A percentile compares a stretch with the other conserved stretches of the same genome.
Evolutionary conservation across 2,113 vertebrate species (phyloP).

Genomic region (Gallinago jamesoni): DNA sequence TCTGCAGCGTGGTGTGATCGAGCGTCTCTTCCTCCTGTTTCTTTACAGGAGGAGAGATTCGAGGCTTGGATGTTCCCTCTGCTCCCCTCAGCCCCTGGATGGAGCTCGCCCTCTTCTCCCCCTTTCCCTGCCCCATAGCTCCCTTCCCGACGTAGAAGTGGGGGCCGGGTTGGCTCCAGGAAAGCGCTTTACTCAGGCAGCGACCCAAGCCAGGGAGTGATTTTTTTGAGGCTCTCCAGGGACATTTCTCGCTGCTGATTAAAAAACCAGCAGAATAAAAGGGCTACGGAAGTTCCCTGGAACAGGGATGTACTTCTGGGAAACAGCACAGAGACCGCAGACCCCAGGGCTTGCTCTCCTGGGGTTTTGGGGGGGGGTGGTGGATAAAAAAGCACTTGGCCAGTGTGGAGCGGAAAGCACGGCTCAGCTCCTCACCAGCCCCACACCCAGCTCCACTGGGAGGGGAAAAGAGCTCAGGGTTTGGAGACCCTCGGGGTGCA

Average conservation of each 20-base stretch:
- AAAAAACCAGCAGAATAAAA: conserved; percentile 30
- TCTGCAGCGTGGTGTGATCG: not conserved
- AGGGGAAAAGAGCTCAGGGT: not conserved
- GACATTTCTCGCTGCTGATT: not conserved
- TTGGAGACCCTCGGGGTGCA: not conserved
- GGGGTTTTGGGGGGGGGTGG: not conserved
- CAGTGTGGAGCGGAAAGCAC: not conserved
- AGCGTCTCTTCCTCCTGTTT: not conserved
- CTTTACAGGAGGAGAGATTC: conserved; percentile 11
- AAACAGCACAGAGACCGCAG: not conserved
- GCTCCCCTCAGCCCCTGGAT: not conserved
- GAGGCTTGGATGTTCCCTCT: conserved; percentile 32
- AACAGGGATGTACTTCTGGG: not conserved
- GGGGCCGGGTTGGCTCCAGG: not conserved
- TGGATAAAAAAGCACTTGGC: not conserved
- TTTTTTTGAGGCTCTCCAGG: not conserved
- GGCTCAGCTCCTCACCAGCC: not conserved
- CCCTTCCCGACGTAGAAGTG: conserved; percentile 3
- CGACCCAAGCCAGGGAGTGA: not conserved
- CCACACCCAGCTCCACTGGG: accelerated
- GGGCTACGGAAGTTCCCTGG: conserved; percentile 13
- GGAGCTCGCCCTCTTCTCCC: not conserved
- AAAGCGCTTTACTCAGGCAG: conserved; percentile 37
- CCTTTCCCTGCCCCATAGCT: conserved; percentile 28
- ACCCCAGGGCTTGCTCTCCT: not conserved